These are phyloP conservation scores for Xenopus borealis DNA, from an alignment of 2,113 vertebrate species.

Conservation along the genomic window DNA sequence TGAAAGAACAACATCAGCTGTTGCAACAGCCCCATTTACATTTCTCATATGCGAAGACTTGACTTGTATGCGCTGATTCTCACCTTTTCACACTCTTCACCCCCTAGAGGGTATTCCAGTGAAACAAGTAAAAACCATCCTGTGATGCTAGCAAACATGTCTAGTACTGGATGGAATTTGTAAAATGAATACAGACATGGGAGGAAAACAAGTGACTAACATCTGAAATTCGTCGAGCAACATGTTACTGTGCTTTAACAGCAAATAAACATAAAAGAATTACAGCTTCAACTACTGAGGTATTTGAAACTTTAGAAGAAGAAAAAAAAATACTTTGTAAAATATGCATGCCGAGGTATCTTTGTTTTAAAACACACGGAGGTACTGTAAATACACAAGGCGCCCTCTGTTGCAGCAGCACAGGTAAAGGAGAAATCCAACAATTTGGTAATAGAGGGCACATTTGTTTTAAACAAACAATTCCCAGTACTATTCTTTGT, in stretches of 20 bases:
- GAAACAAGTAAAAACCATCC: conserved; percentile 11
- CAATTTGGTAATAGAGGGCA: conserved; percentile 38
- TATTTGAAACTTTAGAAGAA: conserved; percentile 15
- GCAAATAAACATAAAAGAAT: conserved; percentile 1
- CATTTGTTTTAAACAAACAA: conserved; percentile 33
- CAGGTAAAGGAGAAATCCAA: conserved; percentile 33
- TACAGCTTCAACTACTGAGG: conserved; percentile 24
- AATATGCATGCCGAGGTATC: conserved; percentile 36
- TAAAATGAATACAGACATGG: background rate
- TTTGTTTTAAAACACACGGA: conserved; percentile 57
- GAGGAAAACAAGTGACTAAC: background rate
- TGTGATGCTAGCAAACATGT: background rate
- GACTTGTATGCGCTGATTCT: conserved; percentile 29
- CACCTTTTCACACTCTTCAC: background rate
- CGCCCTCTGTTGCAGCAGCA: conserved; percentile 72
- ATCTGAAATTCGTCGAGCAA: conserved; percentile 3
- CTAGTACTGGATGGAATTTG: conserved; percentile 5
- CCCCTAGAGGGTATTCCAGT: conserved; percentile 12
- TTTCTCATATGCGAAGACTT: background rate
- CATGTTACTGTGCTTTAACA: background rate
- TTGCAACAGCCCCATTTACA: no score
- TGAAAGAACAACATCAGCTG: no score
- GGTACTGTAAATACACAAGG: conserved; percentile 62
- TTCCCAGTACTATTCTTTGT: background rate
- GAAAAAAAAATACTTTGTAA: conserved; percentile 8